A percentile compares a stretch with the other conserved stretches of the same genome.
These are phyloP conservation scores for Atta colombica DNA, from an alignment of 1,140 invertebrate species.

Conservation along the genomic window DNA sequence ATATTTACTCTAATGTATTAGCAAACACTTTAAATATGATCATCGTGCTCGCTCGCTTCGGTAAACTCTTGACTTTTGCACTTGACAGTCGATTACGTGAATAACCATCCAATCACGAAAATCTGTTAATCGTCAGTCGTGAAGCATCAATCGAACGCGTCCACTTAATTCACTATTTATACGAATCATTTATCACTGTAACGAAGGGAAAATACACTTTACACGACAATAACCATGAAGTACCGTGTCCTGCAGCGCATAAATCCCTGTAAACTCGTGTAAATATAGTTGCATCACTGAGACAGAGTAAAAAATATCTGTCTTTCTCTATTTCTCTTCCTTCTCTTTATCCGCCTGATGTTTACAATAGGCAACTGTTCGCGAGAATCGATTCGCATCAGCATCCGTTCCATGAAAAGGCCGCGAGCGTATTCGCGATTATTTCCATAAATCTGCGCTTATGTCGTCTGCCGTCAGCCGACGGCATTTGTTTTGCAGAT, in stretches of 20 bases:
- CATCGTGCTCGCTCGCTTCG: neutral
- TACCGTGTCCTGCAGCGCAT: neutral
- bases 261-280: slow-evolving; percentile 14
- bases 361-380: slow-evolving; percentile 17
- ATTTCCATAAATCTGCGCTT: slow-evolving; percentile 57
- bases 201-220: slow-evolving; percentile 7
- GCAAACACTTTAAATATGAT: neutral
- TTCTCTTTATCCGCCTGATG: neutral
- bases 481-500: slow-evolving; percentile 49
- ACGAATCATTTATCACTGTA: slow-evolving; percentile 20
- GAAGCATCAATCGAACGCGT: slow-evolving; percentile 40
- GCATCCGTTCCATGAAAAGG: slow-evolving; percentile 29
- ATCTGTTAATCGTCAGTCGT: slow-evolving; percentile 3
- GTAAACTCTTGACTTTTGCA: slow-evolving; percentile 17
- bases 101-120: slow-evolving; percentile 1
- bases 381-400: slow-evolving; percentile 31
- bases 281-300: slow-evolving; percentile 17
- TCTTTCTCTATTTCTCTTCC: neutral
- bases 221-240: neutral
- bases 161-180: slow-evolving; percentile 34
- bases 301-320: slow-evolving; percentile 10
- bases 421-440: slow-evolving; percentile 13
- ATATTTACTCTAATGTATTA: neutral
- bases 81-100: slow-evolving; percentile 35
- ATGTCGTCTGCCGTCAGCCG: slow-evolving; percentile 27